These are phyloP conservation scores for Cavia aperea DNA, from an alignment of 2,113 vertebrate genomes.

Conservation along the genomic window DNA sequence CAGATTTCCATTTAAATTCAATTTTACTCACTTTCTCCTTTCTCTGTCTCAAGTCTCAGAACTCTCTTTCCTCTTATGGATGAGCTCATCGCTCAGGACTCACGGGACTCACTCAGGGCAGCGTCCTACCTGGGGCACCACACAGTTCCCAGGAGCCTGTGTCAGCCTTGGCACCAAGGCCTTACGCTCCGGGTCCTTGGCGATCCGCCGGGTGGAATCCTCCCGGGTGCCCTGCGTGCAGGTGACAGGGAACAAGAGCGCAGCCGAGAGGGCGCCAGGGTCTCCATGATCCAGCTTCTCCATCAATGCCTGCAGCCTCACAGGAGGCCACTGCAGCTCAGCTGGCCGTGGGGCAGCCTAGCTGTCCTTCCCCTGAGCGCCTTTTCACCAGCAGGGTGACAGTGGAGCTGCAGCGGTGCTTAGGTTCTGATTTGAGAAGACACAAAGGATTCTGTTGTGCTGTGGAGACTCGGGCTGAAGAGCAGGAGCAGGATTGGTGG, in stretches of 20 bases:
- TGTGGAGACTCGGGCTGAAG: not conserved
- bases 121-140: conserved; percentile 56
- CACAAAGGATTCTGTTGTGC: not conserved
- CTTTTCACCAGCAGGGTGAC: not conserved
- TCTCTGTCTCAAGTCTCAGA: conserved; percentile 64
- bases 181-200: not conserved
- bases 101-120: conserved; percentile 51
- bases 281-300: not conserved
- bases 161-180: not conserved
- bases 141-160: not conserved
- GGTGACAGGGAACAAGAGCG: conserved; percentile 5
- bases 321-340: not conserved
- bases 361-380: not conserved
- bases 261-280: not conserved
- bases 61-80: conserved; percentile 56
- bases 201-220: not conserved
- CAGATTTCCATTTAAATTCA: conserved; percentile 72
- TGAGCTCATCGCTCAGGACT: conserved; percentile 59
- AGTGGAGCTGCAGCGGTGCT: not conserved
- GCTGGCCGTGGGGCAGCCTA: not conserved
- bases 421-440: not conserved
- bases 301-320: not conserved
- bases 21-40: conserved; percentile 61
- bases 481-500: not conserved
- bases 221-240: not conserved